These are phyloP conservation scores for Zingel zingel DNA, from an alignment of 2,113 vertebrate genomes.

Conservation along the genomic window DNA sequence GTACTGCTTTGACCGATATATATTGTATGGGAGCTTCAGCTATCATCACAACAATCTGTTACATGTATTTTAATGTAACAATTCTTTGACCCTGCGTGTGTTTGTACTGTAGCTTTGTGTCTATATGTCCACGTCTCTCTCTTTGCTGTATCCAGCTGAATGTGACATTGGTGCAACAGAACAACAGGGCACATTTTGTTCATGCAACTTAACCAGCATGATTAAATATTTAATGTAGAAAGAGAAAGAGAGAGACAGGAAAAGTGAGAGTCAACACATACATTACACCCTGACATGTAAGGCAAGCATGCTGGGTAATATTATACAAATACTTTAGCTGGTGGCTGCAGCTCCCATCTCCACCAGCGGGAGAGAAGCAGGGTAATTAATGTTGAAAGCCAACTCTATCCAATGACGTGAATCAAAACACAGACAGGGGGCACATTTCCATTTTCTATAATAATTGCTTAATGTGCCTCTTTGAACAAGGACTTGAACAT, in stretches of 20 bases:
- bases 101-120: not conserved
- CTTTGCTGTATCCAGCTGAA: not conserved
- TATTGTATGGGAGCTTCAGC: slow-evolving; percentile 21
- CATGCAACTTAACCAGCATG: slow-evolving; percentile 19
- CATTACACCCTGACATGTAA: slow-evolving; percentile 20
- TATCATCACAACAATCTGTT: slow-evolving; percentile 10
- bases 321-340: not conserved
- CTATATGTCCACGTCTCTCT: not conserved
- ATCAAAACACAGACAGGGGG: slow-evolving; percentile 9
- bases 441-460: slow-evolving; percentile 17
- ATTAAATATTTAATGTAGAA: slow-evolving; percentile 36
- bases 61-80: not conserved
- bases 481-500: slow-evolving; percentile 4
- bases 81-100: slow-evolving; percentile 16
- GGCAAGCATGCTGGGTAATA: not conserved
- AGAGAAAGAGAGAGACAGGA: not conserved
- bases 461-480: not conserved
- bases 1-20: slow-evolving; percentile 26
- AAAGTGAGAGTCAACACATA: slow-evolving; percentile 30
- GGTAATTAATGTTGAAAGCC: slow-evolving; percentile 23
- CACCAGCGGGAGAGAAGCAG: not conserved
- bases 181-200: slow-evolving; percentile 8
- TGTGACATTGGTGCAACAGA: slow-evolving; percentile 3
- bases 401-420: slow-evolving; percentile 5
- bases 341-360: not conserved